phyloP scores from a whole-genome alignment of 1,140 invertebrate genomes.

The Vanessa atalanta region DNA sequence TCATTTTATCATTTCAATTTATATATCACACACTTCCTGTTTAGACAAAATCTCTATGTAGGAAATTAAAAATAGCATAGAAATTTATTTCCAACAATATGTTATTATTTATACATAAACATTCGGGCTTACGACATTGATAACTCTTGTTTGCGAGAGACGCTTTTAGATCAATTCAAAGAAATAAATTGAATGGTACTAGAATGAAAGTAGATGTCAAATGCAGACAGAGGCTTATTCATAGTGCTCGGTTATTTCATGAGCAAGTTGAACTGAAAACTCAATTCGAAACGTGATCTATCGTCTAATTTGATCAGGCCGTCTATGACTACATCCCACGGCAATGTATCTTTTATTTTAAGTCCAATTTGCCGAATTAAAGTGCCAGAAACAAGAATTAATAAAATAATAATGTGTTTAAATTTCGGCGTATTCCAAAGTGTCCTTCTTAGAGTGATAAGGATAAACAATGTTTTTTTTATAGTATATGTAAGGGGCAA shows the following conservation, averaged over 20 bases:
- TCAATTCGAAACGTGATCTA: conserved; percentile 44
- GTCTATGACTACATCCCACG: conserved; percentile 1
- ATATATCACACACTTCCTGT: no score
- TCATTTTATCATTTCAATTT: no score
- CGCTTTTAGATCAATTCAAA: conserved; percentile 10
- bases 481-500: no score
- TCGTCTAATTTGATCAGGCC: conserved; percentile 28
- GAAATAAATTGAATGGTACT: conserved; percentile 16
- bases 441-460: no score
- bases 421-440: no score
- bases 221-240: conserved; percentile 14
- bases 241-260: conserved; percentile 11
- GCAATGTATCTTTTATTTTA: background rate
- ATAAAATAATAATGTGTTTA: background rate
- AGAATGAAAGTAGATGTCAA: conserved; percentile 18
- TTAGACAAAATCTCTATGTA: no score
- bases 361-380: background rate
- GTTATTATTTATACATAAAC: no score
- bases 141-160: background rate
- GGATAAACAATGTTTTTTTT: no score
- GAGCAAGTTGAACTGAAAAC: conserved; percentile 30
- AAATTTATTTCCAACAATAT: no score
- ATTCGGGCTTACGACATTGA: background rate
- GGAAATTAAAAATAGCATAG: no score
- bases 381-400: background rate